phyloP scores from a whole-genome alignment of 2,113 vertebrate genomes.

The Eretmodus cyanostictus region DNA sequence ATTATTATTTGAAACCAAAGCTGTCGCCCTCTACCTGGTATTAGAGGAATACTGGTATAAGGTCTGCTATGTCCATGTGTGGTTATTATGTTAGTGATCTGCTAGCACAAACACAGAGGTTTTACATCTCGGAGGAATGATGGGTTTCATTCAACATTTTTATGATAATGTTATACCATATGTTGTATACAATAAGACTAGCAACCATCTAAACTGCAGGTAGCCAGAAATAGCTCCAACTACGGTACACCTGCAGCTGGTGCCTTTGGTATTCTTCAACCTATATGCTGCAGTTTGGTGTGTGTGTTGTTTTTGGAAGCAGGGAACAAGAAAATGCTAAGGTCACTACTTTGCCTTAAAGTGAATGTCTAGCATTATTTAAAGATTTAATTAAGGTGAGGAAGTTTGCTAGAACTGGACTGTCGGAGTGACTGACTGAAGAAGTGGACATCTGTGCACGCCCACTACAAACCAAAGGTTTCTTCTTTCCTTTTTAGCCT shows the following conservation, averaged over 20 bases:
- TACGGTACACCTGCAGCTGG: neutral
- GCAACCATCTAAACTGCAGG: neutral
- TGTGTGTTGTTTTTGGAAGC: neutral
- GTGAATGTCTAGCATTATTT: neutral
- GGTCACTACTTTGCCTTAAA: neutral
- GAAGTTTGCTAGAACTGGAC: neutral
- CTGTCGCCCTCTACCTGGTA: neutral
- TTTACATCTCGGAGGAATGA: neutral
- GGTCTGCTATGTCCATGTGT: neutral
- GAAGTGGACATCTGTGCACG: neutral
- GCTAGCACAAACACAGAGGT: neutral
- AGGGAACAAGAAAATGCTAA: neutral
- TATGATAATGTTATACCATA: neutral
- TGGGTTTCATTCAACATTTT: neutral
- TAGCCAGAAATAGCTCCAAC: neutral
- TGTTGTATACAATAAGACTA: neutral
- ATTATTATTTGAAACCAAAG: neutral
- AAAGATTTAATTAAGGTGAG: neutral
- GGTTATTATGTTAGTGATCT: neutral
- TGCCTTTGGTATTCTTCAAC: neutral
- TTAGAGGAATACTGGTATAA: neutral
- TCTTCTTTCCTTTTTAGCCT: neutral
- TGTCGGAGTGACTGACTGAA: neutral
- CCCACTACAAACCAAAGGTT: neutral
- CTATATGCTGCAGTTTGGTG: neutral